Percentiles rank a stretch among this genome's conserved stretches.
phyloP scores from a whole-genome alignment of 2,113 vertebrate genomes.

The Oenanthe oenanthe region DNA sequence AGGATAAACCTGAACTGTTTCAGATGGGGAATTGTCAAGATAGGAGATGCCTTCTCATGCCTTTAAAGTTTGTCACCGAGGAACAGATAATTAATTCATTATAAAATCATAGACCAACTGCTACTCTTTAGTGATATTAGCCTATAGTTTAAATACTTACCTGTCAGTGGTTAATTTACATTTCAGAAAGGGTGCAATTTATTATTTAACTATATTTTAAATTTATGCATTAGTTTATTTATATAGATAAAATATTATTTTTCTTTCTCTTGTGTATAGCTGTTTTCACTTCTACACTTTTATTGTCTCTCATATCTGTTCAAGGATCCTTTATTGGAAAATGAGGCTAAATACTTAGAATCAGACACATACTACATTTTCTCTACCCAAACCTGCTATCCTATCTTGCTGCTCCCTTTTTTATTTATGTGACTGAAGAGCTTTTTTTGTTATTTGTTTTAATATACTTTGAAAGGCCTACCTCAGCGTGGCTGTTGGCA shows the following conservation, averaged over 20 bases:
- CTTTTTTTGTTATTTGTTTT: conserved; percentile 54
- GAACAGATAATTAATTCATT: background rate
- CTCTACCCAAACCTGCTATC: background rate
- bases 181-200: background rate
- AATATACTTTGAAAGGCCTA: conserved; percentile 56
- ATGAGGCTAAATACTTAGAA: background rate
- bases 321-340: background rate
- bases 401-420: background rate
- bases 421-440: conserved; percentile 38
- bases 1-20: background rate
- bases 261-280: background rate
- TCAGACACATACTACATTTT: background rate
- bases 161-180: background rate
- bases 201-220: background rate
- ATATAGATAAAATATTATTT: background rate
- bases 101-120: background rate
- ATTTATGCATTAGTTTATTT: background rate
- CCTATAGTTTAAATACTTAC: background rate
- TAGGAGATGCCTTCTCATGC: fast-evolving
- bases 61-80: background rate
- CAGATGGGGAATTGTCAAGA: background rate
- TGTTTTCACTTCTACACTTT: background rate
- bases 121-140: background rate
- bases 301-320: background rate
- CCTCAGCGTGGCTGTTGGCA: conserved; percentile 49